Evolutionary conservation across 1,140 invertebrate genomes (phyloP).

Genomic region (Lethocerus indicus): DNA sequence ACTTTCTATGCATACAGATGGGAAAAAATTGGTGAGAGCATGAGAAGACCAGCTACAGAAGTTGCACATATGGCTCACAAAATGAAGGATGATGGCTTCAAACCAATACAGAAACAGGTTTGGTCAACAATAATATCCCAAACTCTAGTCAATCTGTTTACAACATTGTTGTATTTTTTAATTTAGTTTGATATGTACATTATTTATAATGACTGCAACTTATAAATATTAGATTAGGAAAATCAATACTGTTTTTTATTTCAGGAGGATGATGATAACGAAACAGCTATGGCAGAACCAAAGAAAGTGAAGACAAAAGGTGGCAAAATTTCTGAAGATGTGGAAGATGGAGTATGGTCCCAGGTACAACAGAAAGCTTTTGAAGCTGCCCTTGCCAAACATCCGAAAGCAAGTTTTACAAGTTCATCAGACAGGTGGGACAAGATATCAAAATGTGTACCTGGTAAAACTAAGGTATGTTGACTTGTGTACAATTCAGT

Average conservation of each 20-base stretch:
- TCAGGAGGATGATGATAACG: slow-evolving; percentile 4
- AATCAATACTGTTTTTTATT: not conserved
- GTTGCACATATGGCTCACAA: slow-evolving; percentile 71
- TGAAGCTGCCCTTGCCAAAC: slow-evolving; percentile 68
- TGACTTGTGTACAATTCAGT: not conserved
- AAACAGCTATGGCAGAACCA: slow-evolving; percentile 12
- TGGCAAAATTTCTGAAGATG: slow-evolving; percentile 32
- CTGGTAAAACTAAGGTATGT: slow-evolving; percentile 71
- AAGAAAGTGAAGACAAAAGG: slow-evolving; percentile 46
- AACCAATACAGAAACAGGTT: slow-evolving; percentile 30
- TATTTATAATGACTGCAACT: not conserved
- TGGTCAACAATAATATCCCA: slow-evolving; percentile 11
- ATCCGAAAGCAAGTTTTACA: slow-evolving; percentile 79
- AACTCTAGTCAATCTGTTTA: not conserved
- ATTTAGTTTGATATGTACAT: not conserved
- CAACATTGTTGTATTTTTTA: not conserved
- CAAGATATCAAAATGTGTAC: slow-evolving; percentile 71
- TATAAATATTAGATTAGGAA: not conserved
- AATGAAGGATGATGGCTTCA: slow-evolving; percentile 45
- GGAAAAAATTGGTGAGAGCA: slow-evolving; percentile 72
- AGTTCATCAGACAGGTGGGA: slow-evolving; percentile 73
- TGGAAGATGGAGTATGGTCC: slow-evolving; percentile 43
- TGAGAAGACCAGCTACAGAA: slow-evolving; percentile 34
- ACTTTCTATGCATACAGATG: slow-evolving; percentile 30
- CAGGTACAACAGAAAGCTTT: slow-evolving; percentile 78